Evolutionary conservation across 2,888 invertebrate species (phyloP).

Genomic region (Leistus spinibarbis): DNA sequence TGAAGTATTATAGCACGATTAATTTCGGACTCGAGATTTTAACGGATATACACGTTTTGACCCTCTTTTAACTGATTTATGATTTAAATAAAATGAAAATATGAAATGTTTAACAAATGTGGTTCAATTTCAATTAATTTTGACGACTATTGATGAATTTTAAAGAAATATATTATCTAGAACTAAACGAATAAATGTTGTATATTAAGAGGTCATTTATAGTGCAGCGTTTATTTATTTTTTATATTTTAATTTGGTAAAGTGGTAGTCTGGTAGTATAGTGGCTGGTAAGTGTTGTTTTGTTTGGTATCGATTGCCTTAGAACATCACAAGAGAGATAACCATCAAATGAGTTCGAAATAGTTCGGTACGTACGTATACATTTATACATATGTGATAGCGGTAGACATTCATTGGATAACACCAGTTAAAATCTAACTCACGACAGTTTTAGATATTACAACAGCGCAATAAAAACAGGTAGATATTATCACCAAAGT

Average conservation of each 20-base stretch:
- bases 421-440: neutral
- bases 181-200: too few species aligned
- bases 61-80: too few species aligned
- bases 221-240: neutral
- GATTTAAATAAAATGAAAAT: too few species aligned
- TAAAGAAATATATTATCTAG: too few species aligned
- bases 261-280: neutral
- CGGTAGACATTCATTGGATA: too few species aligned
- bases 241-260: neutral
- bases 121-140: too few species aligned
- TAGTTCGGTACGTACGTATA: neutral
- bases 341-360: neutral
- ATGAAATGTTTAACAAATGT: too few species aligned
- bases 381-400: neutral
- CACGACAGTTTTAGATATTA: neutral
- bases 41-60: too few species aligned
- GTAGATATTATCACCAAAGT: neutral
- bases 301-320: neutral
- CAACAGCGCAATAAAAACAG: neutral
- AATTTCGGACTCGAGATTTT: too few species aligned
- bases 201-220: too few species aligned
- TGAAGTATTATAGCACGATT: too few species aligned
- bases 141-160: too few species aligned
- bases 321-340: neutral
- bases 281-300: neutral